Base-by-base conservation (phyloP, 1,140 invertebrate genomes). In the Hermatobates lingyangjiaoensis region DNA sequence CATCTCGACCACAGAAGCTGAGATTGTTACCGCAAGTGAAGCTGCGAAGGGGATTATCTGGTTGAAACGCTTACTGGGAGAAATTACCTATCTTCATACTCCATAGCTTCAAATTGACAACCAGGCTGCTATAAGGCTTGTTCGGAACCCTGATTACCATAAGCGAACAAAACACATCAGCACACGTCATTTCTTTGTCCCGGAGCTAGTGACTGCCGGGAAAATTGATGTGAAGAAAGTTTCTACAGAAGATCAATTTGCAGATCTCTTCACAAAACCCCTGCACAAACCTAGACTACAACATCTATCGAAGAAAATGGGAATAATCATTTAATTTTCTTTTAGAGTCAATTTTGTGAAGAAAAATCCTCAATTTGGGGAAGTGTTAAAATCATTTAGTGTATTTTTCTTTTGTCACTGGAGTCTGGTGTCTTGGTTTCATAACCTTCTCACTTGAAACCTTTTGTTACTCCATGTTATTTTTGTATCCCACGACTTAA, bases 161-260 rank as follows among this genome's bases (percentile, higher is more conserved):
- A 50, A 57, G 27, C 56, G 66, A 45, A 64, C 65, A 0, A 66
- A 68, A 51, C 64, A 66, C 49, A 68, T 68, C 39, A 53, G 63
- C 24, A 60, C 65, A 7, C 60, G 60, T 39, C 60, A 63, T 50
- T 62, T 63, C 50, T 65, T 66, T 47, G 61, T 67, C 34, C 40
- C 64, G 30, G 59, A 63, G 51, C 54, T 60, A 40, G 56, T 61
- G 7, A 46, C 52, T n/a, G 56, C 58, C 51, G 51, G 52, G 51
- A 57, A 54, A 54, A 52, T 63, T 46, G 52, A 46, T 27, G 25
- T 48, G 12, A n/a, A 2, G n/a, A 48, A 48, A 18, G 24, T 25
- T 48, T 3, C n/a, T 27, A 27, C 78, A 79, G 92, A 71, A 98
- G 98, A 25, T 23, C 45, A 24, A 20, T 18, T 42, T 23, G 23